phyloP scores from a whole-genome alignment of 2,797 vertebrate species.

The Schizopygopsis malacanthus region DNA sequence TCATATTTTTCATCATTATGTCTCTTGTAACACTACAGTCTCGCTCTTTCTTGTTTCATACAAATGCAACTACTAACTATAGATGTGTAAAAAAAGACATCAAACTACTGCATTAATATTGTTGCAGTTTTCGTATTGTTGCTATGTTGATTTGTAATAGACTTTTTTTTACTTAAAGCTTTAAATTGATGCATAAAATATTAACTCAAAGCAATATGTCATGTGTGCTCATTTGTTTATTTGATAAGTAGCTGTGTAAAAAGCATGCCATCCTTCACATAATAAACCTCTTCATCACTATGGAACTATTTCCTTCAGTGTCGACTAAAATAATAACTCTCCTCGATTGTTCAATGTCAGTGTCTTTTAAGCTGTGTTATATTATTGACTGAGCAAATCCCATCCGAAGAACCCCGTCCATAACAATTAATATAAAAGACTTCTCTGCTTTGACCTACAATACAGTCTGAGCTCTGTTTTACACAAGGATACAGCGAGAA shows the following conservation, averaged over 20 bases:
- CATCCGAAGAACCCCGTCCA: not conserved
- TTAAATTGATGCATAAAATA: not conserved
- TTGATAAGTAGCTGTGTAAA: not conserved
- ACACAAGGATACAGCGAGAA: conserved; percentile 27
- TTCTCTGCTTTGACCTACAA: conserved; percentile 69
- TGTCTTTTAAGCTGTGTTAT: not conserved
- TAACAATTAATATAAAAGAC: conserved; percentile 12
- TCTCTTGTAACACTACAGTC: not conserved
- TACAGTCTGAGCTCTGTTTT: conserved; percentile 56
- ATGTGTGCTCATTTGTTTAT: not conserved
- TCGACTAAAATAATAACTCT: not conserved
- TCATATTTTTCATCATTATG: no score
- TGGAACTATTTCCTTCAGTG: not conserved
- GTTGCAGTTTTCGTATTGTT: not conserved
- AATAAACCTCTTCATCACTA: not conserved
- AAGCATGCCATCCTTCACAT: not conserved
- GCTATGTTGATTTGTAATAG: not conserved
- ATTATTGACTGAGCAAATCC: conserved; percentile 14
- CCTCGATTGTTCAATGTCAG: not conserved
- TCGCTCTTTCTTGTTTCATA: not conserved
- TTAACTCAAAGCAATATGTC: not conserved
- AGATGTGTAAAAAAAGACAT: not conserved
- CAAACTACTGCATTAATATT: not conserved
- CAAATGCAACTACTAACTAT: not conserved
- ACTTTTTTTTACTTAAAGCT: not conserved